A percentile compares a stretch with the other conserved stretches of the same genome.
phyloP scores from a whole-genome alignment of 1,140 invertebrate species.

The Harpegnathos saltator region DNA sequence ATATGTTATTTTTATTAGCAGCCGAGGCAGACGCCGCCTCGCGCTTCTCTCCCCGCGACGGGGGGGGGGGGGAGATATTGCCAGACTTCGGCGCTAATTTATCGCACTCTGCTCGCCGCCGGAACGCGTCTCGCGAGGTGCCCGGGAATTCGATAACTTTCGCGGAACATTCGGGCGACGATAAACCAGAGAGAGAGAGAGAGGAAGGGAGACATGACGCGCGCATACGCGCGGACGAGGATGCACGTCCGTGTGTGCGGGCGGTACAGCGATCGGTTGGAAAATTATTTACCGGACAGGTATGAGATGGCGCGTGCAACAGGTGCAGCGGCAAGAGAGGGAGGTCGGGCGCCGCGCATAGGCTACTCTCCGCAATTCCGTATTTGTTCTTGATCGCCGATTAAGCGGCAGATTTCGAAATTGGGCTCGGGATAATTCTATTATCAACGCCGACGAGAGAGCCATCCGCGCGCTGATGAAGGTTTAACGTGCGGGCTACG shows the following conservation, averaged over 20 bases:
- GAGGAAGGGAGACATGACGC: too few species aligned
- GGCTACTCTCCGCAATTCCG: constrained; percentile 55
- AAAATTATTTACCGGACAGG: constrained; percentile 46
- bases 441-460: constrained; percentile 52
- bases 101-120: too few species aligned
- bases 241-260: not conserved
- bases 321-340: constrained; percentile 60
- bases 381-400: constrained; percentile 53
- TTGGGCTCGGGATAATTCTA: constrained; percentile 26
- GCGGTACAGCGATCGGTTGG: not conserved
- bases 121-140: too few species aligned
- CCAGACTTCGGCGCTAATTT: not conserved
- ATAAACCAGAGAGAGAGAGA: too few species aligned
- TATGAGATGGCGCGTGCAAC: constrained; percentile 60
- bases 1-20: not conserved
- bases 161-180: too few species aligned
- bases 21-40: not conserved
- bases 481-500: constrained; percentile 34
- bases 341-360: constrained; percentile 44
- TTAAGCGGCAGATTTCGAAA: constrained; percentile 64
- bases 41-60: not conserved
- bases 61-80: not conserved
- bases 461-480: too few species aligned
- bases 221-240: not conserved
- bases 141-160: too few species aligned